phyloP scores from a whole-genome alignment of 2,888 invertebrate species.

The Ophion ventricosus region DNA sequence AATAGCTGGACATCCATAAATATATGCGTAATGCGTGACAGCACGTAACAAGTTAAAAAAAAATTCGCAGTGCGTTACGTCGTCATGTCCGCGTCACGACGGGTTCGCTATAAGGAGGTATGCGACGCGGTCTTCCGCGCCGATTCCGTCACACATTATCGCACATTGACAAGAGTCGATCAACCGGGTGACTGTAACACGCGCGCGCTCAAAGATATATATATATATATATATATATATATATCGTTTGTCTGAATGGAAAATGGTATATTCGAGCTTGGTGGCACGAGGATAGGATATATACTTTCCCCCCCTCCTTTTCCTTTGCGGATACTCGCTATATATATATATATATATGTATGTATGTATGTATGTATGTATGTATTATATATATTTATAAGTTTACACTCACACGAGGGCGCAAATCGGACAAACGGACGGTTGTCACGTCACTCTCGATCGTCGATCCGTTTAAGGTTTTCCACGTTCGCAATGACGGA shows the following conservation, averaged over 20 bases:
- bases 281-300: too few relatives aligned
- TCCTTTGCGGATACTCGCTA: too few relatives aligned
- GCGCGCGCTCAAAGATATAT: not conserved
- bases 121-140: slow-evolving; percentile 48
- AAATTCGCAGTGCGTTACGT: slow-evolving; percentile 27
- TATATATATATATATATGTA: too few relatives aligned
- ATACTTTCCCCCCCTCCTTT: too few relatives aligned
- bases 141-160: slow-evolving; percentile 14
- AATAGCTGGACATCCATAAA: slow-evolving; percentile 45
- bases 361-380: too few relatives aligned
- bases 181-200: not conserved
- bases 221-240: not conserved
- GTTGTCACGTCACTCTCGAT: slow-evolving; percentile 48
- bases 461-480: slow-evolving; percentile 51
- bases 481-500: slow-evolving; percentile 11
- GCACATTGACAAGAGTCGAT: slow-evolving; percentile 18
- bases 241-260: not conserved
- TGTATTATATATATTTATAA: too few relatives aligned
- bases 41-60: slow-evolving; percentile 41
- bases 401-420: not conserved
- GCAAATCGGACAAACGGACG: not conserved
- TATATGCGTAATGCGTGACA: slow-evolving; percentile 43
- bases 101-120: slow-evolving; percentile 41
- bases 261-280: not conserved
- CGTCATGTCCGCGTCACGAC: slow-evolving; percentile 24